These are phyloP conservation scores for Eremobia ochroleuca DNA, from an alignment of 2,888 invertebrate genomes.

Conservation along the genomic window DNA sequence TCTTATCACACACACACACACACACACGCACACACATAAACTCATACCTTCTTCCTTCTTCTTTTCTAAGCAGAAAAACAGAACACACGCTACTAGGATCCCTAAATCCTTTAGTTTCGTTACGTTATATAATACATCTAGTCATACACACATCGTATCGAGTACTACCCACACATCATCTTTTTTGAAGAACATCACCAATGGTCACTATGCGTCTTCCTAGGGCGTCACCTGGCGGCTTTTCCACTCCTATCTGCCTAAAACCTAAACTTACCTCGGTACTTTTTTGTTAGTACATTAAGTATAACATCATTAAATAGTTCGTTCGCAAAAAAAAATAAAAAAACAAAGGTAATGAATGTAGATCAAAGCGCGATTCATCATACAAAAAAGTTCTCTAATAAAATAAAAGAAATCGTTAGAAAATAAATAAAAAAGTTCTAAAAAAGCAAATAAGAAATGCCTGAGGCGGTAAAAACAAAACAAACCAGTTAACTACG, in stretches of 20 bases:
- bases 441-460: neutral
- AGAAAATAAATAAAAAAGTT: slow-evolving; percentile 1
- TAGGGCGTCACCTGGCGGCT: neutral
- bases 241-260: neutral
- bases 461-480: neutral
- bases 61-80: neutral
- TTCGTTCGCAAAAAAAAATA: neutral
- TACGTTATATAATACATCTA: too few relatives aligned
- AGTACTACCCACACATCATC: too few relatives aligned
- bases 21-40: too few relatives aligned
- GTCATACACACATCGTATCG: too few relatives aligned
- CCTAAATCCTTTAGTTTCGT: neutral
- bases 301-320: neutral
- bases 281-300: neutral
- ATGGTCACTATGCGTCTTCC: neutral
- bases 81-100: neutral
- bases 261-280: neutral
- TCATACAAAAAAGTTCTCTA: neutral
- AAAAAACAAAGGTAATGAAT: neutral
- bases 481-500: slow-evolving; percentile 18
- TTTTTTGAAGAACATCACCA: too few relatives aligned
- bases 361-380: neutral
- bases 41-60: neutral
- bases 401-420: slow-evolving; percentile 4
- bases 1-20: neutral